Evolutionary conservation across 2,113 vertebrate species (phyloP).

Genomic region (Cottus gobio): DNA sequence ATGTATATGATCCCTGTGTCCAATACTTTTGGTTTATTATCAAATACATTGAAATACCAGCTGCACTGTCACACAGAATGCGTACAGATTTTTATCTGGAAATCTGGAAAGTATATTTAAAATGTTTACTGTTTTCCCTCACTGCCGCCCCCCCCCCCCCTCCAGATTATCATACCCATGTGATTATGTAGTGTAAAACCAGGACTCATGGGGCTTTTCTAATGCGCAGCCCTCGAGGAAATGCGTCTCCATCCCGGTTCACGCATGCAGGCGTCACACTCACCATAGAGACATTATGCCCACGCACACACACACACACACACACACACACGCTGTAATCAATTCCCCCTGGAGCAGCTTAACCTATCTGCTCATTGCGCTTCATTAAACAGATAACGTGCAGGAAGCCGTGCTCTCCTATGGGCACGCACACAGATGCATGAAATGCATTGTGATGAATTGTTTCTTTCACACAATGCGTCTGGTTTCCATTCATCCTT

Average conservation of each 20-base stretch:
- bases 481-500: conserved; percentile 26
- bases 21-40: too few relatives aligned
- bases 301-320: not conserved
- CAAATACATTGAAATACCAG: not conserved
- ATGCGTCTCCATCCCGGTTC: conserved; percentile 29
- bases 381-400: conserved; percentile 65
- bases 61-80: too few relatives aligned
- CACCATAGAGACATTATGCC: conserved; percentile 9
- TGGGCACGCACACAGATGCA: conserved; percentile 22
- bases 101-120: too few relatives aligned
- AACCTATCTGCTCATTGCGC: conserved; percentile 57
- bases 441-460: conserved; percentile 38
- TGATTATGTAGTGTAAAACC: conserved; percentile 48
- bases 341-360: conserved; percentile 45
- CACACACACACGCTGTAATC: conserved; percentile 17
- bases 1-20: too few relatives aligned
- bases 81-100: too few relatives aligned
- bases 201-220: conserved; percentile 54
- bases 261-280: not conserved
- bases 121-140: too few relatives aligned
- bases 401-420: conserved; percentile 33
- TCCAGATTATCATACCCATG: conserved; percentile 60
- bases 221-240: conserved; percentile 49
- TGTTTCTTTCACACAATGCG: conserved; percentile 53
- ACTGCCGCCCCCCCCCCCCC: conserved; percentile 8